These are phyloP conservation scores for Peromyscus maniculatus DNA, from an alignment of 2,113 vertebrate species.

Conservation along the genomic window DNA sequence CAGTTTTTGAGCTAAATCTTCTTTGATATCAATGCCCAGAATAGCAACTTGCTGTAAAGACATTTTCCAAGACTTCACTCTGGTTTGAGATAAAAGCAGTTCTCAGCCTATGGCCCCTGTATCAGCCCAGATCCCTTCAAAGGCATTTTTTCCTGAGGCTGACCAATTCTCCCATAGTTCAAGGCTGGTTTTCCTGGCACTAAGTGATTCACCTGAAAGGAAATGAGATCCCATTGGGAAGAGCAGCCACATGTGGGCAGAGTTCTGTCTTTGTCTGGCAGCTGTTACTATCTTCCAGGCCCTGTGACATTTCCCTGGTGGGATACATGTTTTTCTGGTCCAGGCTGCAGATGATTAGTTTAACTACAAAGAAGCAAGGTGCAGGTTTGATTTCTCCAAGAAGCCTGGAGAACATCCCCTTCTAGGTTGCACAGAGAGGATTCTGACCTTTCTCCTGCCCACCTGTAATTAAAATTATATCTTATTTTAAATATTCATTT, in stretches of 20 bases:
- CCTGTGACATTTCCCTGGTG: constrained; percentile 86
- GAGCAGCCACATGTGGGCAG: constrained; percentile 73
- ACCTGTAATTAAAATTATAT: not conserved
- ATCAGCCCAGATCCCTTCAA: constrained; percentile 91
- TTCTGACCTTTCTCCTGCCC: constrained; percentile 17
- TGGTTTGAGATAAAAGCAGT: constrained; percentile 93
- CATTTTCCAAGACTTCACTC: constrained; percentile 93
- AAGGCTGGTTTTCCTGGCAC: constrained; percentile 82
- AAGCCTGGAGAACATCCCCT: constrained; percentile 64
- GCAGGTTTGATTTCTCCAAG: constrained; percentile 81
- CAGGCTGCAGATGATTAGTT: constrained; percentile 90
- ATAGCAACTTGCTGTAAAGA: constrained; percentile 95
- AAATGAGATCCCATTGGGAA: constrained; percentile 82
- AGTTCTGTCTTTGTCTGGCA: constrained; percentile 80
- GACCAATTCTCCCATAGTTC: constrained; percentile 85
- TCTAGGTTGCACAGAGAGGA: not conserved
- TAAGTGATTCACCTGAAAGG: constrained; percentile 73
- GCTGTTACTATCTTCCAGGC: constrained; percentile 90
- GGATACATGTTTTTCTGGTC: constrained; percentile 86
- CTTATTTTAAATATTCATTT: not conserved
- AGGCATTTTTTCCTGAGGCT: constrained; percentile 84
- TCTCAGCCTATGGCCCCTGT: constrained; percentile 93
- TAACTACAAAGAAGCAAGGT: constrained; percentile 90
- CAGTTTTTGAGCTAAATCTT: constrained; percentile 93
- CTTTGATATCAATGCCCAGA: constrained; percentile 95